These are phyloP conservation scores for Corydoras maculifer DNA, from an alignment of 2,113 vertebrate species.

Conservation along the genomic window DNA sequence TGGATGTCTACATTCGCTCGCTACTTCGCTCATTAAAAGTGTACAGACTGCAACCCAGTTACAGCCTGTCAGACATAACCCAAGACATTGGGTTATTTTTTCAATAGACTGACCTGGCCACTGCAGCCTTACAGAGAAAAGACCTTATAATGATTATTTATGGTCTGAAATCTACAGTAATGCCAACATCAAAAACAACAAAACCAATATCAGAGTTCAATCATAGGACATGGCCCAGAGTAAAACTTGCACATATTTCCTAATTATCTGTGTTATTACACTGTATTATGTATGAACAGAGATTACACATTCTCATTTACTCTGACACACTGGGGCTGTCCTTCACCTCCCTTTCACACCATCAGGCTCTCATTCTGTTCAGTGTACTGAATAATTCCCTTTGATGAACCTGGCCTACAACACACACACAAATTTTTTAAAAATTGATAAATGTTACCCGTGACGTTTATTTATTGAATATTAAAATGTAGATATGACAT, in stretches of 20 bases:
- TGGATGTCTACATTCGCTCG: too few relatives aligned
- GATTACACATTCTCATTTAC: background rate
- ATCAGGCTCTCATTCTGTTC: background rate
- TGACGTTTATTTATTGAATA: too few relatives aligned
- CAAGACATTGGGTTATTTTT: background rate
- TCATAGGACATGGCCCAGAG: background rate
- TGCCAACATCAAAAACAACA: background rate
- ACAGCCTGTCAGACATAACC: background rate
- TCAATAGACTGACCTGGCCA: background rate
- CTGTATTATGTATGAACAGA: background rate
- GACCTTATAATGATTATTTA: background rate
- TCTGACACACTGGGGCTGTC: background rate
- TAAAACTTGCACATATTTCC: background rate
- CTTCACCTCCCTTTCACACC: background rate
- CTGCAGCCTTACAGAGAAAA: background rate
- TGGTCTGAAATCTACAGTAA: background rate
- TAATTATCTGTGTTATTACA: background rate
- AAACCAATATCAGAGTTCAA: background rate
- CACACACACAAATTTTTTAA: background rate
- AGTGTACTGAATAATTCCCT: constrained; percentile 62
- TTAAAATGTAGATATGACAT: too few relatives aligned
- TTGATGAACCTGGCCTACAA: constrained; percentile 56
- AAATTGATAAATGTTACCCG: too few relatives aligned
- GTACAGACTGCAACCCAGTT: background rate
- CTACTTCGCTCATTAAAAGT: constrained; percentile 3